Evolutionary conservation across 2,113 vertebrate genomes (phyloP).

Genomic region (Amazona vittata): DNA sequence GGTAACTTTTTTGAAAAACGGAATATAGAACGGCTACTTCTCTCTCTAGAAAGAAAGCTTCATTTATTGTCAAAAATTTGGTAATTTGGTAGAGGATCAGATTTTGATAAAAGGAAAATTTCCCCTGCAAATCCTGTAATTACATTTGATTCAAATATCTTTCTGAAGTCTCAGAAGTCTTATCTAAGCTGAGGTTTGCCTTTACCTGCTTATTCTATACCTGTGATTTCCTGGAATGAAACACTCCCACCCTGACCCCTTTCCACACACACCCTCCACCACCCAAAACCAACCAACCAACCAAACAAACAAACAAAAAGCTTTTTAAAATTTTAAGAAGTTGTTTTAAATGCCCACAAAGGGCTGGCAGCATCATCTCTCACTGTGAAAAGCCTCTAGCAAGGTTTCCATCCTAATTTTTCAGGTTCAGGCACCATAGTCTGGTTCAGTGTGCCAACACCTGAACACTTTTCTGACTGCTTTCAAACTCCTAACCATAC

Average conservation of each 20-base stretch:
- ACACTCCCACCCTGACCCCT: neutral
- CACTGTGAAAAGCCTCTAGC: neutral
- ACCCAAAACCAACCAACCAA: too few species aligned
- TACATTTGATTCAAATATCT: neutral
- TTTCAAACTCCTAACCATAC: neutral
- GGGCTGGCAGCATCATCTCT: neutral
- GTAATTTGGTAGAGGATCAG: neutral
- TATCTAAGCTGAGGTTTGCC: neutral
- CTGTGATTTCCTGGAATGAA: neutral
- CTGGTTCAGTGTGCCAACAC: neutral
- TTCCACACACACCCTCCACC: too few species aligned
- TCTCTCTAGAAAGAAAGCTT: neutral
- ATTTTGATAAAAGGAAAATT: constrained; percentile 6
- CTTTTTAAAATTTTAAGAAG: neutral
- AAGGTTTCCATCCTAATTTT: neutral
- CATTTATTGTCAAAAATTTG: neutral
- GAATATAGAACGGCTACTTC: neutral
- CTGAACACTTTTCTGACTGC: neutral
- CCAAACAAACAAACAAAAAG: neutral
- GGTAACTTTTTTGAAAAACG: neutral
- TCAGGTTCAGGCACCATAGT: neutral
- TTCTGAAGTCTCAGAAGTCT: neutral
- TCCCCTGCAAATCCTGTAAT: neutral
- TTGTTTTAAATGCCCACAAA: neutral
- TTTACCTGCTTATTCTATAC: neutral